Conservation (phyloP, 2,113 vertebrate species). For the Synodontis membranacea region DNA sequence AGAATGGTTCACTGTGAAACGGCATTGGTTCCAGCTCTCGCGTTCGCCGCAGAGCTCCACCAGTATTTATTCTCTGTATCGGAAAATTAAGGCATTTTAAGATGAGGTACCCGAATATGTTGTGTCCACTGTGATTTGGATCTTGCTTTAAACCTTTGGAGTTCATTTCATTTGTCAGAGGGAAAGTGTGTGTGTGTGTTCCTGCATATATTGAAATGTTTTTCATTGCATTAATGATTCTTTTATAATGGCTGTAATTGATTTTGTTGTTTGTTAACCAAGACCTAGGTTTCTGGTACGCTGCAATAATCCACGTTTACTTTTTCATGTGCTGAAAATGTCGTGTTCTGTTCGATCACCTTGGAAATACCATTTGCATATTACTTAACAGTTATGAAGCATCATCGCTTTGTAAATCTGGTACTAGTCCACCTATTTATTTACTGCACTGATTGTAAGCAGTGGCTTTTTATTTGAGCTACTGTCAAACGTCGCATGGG, state of each 20-base stretch:
- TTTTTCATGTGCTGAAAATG: constrained; percentile 10
- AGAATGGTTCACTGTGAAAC: constrained; percentile 60
- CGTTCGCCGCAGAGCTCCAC: background rate
- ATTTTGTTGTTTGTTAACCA: background rate
- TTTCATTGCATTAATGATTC: background rate
- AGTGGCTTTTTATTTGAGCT: constrained; percentile 17
- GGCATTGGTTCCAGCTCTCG: constrained; percentile 23
- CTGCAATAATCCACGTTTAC: constrained; percentile 12
- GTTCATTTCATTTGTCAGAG: background rate
- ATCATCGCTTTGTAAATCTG: background rate
- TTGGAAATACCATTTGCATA: background rate
- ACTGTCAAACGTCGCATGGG: constrained; percentile 6
- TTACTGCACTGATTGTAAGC: constrained; percentile 36
- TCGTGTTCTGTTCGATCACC: background rate
- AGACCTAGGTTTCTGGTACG: background rate
- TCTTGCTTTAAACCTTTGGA: background rate
- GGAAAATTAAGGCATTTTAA: constrained; percentile 34
- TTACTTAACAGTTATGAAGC: constrained; percentile 24
- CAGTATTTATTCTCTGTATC: constrained; percentile 4
- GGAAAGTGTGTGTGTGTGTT: background rate
- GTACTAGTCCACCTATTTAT: constrained; percentile 6
- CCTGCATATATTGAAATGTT: background rate
- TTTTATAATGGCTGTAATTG: background rate
- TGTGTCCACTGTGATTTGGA: constrained; percentile 52
- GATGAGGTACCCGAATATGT: constrained; percentile 12